Evolutionary conservation across 2,113 vertebrate species (phyloP), one percentile per base, ranked within the genome.

Genomic region (Lathamus discolor): DNA sequence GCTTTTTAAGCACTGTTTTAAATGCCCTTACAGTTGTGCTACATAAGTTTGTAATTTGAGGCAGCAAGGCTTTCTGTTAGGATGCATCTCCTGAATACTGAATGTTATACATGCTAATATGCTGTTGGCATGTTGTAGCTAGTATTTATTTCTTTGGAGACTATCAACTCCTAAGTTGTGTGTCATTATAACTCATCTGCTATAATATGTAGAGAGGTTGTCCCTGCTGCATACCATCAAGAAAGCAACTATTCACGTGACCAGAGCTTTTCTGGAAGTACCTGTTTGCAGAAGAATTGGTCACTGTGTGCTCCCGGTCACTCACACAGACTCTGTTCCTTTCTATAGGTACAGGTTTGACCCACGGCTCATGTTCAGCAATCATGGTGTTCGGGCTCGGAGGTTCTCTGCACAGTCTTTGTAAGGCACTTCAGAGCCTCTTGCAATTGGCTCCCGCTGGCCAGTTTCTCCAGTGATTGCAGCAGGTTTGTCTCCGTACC

Each of bases 351-450:
- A 98, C 83, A 97, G 92, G 78, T 98, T 98, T 94, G 98, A 98
- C 77, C 98, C 98, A 31, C 97, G 97, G n/a, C 97, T 98, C 67
- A 98, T 98, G 98, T 98, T 98, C 97, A 97, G 52, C 93, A 95
- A 85, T 49, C 97, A 97, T 0, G 96, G 97, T 35, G 80, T 96
- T 41, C 94, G 91, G 63, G 97, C 96, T 61, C 97, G 93, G 84
- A 97, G 97, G 83, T 97, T 98, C 94, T 97, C 96, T 13, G 96
- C 95, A n/a, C 97, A 80, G 67, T 86, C 93, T 72, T 96, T 98
- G 55, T 97, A 95, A 93, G 20, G 49, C 63, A 13, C 24, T 27
- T 19, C 11, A 37, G 85, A 83, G 68, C 86, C 74, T 94, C 67
- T 37, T 75, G 75, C 64, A 15, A 3, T 23, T 35, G 61, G 92